Conservation (phyloP, 2,888 invertebrate genomes). For the Acrobasis suavella region DNA sequence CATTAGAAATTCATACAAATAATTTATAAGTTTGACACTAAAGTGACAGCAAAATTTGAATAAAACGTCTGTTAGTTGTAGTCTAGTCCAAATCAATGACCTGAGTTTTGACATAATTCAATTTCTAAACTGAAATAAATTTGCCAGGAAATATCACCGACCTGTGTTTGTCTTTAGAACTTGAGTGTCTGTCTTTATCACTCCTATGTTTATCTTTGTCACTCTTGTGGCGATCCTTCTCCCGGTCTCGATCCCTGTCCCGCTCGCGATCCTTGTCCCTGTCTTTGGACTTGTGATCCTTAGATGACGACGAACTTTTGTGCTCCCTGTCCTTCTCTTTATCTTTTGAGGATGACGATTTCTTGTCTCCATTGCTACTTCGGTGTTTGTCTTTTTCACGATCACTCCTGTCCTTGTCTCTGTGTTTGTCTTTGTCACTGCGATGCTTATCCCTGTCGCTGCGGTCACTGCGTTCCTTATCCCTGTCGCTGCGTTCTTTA, state of each 20-base stretch:
- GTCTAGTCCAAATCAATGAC: not conserved
- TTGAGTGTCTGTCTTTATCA: constrained; percentile 72
- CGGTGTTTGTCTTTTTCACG: constrained; percentile 64
- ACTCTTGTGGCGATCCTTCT: constrained; percentile 68
- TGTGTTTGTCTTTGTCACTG: constrained; percentile 61
- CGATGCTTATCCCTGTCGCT: constrained; percentile 71
- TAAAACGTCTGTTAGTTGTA: not conserved
- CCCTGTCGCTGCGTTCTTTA: constrained; percentile 55
- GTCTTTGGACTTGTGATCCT: constrained; percentile 74
- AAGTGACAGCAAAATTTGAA: constrained; percentile 12
- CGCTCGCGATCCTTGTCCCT: constrained; percentile 51
- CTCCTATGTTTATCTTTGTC: constrained; percentile 70
- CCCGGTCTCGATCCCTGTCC: constrained; percentile 58
- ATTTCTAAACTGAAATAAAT: not conserved
- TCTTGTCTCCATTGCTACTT: constrained; percentile 58
- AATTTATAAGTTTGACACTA: constrained; percentile 22
- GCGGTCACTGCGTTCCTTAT: constrained; percentile 67
- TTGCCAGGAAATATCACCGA: constrained; percentile 36
- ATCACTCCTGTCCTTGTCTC: constrained; percentile 65
- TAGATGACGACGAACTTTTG: constrained; percentile 68
- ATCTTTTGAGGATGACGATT: constrained; percentile 63
- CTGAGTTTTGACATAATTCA: not conserved
- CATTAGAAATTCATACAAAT: constrained; percentile 15
- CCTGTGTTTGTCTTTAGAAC: constrained; percentile 80
- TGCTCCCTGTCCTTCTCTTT: constrained; percentile 47